Conservation (phyloP, 2,888 invertebrate species). For the Bombylius major region DNA sequence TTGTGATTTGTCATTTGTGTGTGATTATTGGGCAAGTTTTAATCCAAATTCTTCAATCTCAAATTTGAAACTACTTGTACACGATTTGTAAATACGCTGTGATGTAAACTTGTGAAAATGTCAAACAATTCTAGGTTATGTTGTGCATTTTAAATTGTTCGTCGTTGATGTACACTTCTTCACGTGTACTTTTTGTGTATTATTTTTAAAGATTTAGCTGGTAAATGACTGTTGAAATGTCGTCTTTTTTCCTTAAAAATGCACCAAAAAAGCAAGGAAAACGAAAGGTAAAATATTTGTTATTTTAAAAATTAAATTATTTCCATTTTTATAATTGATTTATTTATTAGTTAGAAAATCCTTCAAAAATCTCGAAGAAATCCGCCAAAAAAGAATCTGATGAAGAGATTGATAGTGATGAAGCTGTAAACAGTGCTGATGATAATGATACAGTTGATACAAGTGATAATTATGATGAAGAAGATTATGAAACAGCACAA, state of each 20-base stretch:
- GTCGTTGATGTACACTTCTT: neutral
- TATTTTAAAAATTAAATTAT: neutral
- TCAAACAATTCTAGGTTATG: too few relatives aligned
- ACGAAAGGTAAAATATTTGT: slow-evolving; percentile 35
- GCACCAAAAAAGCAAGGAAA: slow-evolving; percentile 44
- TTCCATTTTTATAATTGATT: neutral
- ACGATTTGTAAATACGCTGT: too few relatives aligned
- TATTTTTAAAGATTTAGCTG: too few relatives aligned
- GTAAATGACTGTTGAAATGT: slow-evolving; percentile 23
- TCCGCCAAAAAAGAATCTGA: slow-evolving; percentile 38
- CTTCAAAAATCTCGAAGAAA: slow-evolving; percentile 11
- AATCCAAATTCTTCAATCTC: too few relatives aligned
- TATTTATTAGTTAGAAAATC: neutral
- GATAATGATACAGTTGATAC: slow-evolving; percentile 23
- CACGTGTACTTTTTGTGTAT: neutral
- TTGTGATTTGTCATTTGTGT: too few relatives aligned
- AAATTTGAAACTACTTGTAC: too few relatives aligned
- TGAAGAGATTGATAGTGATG: slow-evolving; percentile 54
- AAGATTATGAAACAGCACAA: slow-evolving; percentile 62
- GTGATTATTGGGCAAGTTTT: too few relatives aligned
- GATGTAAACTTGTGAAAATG: too few relatives aligned
- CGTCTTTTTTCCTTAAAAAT: slow-evolving; percentile 48
- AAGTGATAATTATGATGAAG: slow-evolving; percentile 18
- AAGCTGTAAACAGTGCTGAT: slow-evolving; percentile 44
- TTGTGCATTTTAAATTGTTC: too few relatives aligned